Evolutionary conservation across 1,140 invertebrate genomes (phyloP), one percentile per base, ranked within the genome.

Genomic region (Neodiprion lecontei): DNA sequence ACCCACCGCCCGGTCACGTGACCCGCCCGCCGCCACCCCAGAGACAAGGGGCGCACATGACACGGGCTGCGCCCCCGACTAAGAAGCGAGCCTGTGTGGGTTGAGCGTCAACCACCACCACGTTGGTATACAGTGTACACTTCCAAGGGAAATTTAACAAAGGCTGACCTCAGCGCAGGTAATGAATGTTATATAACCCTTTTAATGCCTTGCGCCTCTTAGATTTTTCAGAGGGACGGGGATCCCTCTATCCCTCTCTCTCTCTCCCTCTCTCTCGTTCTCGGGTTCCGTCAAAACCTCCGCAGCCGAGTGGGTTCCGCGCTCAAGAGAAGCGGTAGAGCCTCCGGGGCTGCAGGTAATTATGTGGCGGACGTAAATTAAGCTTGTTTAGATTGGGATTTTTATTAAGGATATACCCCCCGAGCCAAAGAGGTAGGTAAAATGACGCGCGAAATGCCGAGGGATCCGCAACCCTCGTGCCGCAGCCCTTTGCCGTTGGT

Each of bases 151-250:
- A 88, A 86, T 85, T 85, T 85, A 81, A 88, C 87, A 88, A 88
- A 88, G 84, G 82, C 84, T 87, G 85, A 88, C 86, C 86, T 53
- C 50, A 53, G 50, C 79, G 81, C 78, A 82, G 82, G 80, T 88
- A 89, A 89, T 89, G 86, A 88, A 89, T 88, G 88, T 89, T 88
- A 86, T 87, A 87, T 89, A 87, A 89, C 88, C 87, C 87, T 88
- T 88, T 89, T 88, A 88, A 88, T 88, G 86, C 86, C 87, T 88
- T 87, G 88, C 87, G 85, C 86, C 87, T 89, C 85, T 88, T 88
- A 73, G 53, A 73, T 73, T 76, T 76, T 88, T 88, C 83, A 87
- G 84, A 86, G 81, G 75, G 83, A 85, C 10, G 9, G 50, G 50
- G n/a, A n/a, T 10, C 67, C 67, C 49, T 47, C 49, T 70, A 48